Evolutionary conservation across 2,888 invertebrate genomes (phyloP).

Genomic region (Acleris literana): DNA sequence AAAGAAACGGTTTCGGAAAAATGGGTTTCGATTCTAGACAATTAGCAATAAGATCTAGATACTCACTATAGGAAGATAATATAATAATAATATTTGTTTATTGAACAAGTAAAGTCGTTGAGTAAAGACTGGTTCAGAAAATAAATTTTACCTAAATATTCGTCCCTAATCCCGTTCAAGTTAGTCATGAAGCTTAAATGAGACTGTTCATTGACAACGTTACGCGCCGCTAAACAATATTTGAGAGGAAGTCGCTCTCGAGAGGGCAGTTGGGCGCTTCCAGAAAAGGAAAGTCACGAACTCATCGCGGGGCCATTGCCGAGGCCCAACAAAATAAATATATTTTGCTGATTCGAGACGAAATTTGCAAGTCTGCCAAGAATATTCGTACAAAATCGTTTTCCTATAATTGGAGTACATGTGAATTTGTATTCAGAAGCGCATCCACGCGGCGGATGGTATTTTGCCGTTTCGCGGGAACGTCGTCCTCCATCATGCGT

Average conservation of each 20-base stretch:
- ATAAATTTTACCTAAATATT: slow-evolving; percentile 13
- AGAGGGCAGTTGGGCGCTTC: slow-evolving; percentile 55
- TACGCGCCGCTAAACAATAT: slow-evolving; percentile 38
- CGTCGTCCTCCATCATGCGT: slow-evolving; percentile 79
- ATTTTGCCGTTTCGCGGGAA: slow-evolving; percentile 76
- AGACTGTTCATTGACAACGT: slow-evolving; percentile 36
- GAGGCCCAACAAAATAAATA: slow-evolving; percentile 80
- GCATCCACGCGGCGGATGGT: slow-evolving; percentile 79
- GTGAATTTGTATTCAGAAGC: slow-evolving; percentile 83
- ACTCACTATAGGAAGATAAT: too few species aligned
- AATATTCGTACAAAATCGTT: slow-evolving; percentile 84
- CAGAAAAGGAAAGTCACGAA: slow-evolving; percentile 67
- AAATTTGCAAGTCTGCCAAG: slow-evolving; percentile 84
- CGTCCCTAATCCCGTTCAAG: slow-evolving; percentile 27
- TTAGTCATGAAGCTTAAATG: slow-evolving; percentile 35
- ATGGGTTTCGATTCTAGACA: too few species aligned
- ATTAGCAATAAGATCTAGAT: too few species aligned
- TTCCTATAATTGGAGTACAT: slow-evolving; percentile 84
- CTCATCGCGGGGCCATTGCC: slow-evolving; percentile 67
- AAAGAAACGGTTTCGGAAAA: too few species aligned
- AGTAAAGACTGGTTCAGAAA: neutral
- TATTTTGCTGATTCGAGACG: slow-evolving; percentile 80
- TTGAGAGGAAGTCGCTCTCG: slow-evolving; percentile 44
- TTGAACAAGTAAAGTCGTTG: neutral
- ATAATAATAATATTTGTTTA: neutral